These are phyloP conservation scores for Caenorhabditis sp. DNA, from an alignment of 2,888 invertebrate species.

Conservation along the genomic window DNA sequence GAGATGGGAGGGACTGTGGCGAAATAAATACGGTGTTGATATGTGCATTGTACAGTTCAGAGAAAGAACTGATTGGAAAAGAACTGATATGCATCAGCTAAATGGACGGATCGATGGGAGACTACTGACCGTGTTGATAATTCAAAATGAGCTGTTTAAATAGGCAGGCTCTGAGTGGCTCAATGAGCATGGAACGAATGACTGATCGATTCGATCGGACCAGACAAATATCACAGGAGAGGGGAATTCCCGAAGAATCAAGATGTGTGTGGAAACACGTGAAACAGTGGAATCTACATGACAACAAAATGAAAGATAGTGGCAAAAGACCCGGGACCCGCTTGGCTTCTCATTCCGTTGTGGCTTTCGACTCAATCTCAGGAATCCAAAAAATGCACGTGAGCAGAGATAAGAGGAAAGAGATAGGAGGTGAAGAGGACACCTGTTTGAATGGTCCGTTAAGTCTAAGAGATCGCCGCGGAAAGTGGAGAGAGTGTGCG, in stretches of 20 bases:
- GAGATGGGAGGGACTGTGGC: neutral
- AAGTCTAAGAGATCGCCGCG: conserved; percentile 24
- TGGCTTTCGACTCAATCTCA: conserved; percentile 15
- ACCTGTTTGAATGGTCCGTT: conserved; percentile 58
- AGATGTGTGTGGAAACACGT: conserved; percentile 14
- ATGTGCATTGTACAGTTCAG: conserved; percentile 1
- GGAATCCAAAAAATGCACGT: conserved; percentile 53
- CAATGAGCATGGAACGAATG: neutral
- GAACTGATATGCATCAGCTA: too few relatives aligned
- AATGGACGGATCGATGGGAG: too few relatives aligned
- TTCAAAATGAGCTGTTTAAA: neutral
- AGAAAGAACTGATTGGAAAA: neutral
- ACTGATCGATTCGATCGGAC: neutral
- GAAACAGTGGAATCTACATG: conserved; percentile 24
- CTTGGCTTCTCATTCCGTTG: neutral
- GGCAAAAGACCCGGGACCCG: neutral
- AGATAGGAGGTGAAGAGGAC: conserved; percentile 21
- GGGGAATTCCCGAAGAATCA: neutral
- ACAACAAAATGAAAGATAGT: conserved; percentile 47
- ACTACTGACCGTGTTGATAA: too few relatives aligned
- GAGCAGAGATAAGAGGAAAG: neutral
- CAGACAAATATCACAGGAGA: neutral
- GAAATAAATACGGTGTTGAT: conserved; percentile 9
- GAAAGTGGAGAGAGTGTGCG: neutral
- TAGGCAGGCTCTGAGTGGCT: neutral